Evolutionary conservation across 2,113 vertebrate genomes (phyloP).

Genomic region (Pterocles orientalis): DNA sequence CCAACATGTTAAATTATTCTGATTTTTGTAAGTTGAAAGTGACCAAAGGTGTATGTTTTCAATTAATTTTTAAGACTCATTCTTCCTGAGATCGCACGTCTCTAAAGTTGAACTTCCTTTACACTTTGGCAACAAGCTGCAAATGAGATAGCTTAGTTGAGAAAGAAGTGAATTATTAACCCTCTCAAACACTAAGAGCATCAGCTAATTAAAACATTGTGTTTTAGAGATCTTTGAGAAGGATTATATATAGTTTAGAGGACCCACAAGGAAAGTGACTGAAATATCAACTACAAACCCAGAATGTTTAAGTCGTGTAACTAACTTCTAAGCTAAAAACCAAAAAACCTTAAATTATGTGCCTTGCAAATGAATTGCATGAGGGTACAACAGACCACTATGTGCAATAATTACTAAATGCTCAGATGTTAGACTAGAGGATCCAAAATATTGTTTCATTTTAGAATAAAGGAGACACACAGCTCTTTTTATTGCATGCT

Average conservation of each 20-base stretch:
- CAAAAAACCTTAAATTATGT: background rate
- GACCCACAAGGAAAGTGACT: background rate
- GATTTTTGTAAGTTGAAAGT: conserved; percentile 53
- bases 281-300: background rate
- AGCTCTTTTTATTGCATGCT: background rate
- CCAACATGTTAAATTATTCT: conserved; percentile 26
- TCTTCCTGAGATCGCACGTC: background rate
- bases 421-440: background rate
- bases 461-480: background rate
- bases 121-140: background rate
- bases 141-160: background rate
- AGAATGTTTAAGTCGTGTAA: background rate
- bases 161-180: background rate
- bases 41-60: conserved; percentile 22
- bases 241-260: background rate
- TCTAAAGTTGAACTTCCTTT: background rate
- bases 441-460: background rate
- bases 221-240: background rate
- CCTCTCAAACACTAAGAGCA: background rate
- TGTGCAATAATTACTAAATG: background rate
- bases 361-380: background rate
- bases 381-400: background rate
- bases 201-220: background rate
- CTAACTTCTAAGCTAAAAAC: background rate
- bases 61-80: background rate